Percentiles rank a stretch among this genome's conserved stretches.
phyloP scores from a whole-genome alignment of 1,140 invertebrate species.

The Cydia strobilella region DNA sequence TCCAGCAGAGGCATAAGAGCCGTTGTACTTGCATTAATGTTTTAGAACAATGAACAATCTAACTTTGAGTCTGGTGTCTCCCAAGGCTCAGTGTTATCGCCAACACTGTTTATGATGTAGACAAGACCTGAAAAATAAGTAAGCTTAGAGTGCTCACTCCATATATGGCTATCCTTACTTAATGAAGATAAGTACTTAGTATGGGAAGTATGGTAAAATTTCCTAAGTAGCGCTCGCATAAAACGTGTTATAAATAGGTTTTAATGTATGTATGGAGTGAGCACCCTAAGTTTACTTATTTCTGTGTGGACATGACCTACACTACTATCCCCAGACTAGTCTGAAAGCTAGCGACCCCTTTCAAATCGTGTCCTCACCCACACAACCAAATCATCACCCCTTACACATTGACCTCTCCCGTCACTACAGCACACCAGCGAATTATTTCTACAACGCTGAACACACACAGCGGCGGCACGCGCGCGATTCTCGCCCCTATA shows the following conservation, averaged over 20 bases:
- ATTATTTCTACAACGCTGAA: conserved; percentile 35
- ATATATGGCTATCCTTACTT: no score
- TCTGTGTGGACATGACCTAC: conserved; percentile 5
- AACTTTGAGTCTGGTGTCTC: neutral
- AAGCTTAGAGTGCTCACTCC: no score
- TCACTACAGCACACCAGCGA: conserved; percentile 37
- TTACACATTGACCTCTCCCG: conserved; percentile 29
- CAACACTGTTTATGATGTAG: neutral
- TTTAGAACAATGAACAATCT: neutral
- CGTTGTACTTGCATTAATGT: neutral
- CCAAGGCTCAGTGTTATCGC: neutral
- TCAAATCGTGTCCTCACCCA: conserved; percentile 35
- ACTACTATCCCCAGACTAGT: neutral
- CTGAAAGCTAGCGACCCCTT: neutral
- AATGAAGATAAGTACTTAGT: no score
- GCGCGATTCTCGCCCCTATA: conserved; percentile 64
- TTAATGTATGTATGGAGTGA: no score
- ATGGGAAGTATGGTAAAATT: no score
- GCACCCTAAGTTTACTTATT: no score
- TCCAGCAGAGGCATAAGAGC: no score
- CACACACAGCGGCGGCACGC: conserved; percentile 50
- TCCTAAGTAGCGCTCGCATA: no score
- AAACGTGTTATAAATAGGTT: no score
- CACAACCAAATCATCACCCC: conserved; percentile 35
- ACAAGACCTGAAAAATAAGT: no score